A percentile compares a stretch with the other conserved stretches of the same genome.
These are phyloP conservation scores for Lepilemur septentrionalis DNA, from an alignment of 2,797 vertebrate genomes.

Conservation along the genomic window DNA sequence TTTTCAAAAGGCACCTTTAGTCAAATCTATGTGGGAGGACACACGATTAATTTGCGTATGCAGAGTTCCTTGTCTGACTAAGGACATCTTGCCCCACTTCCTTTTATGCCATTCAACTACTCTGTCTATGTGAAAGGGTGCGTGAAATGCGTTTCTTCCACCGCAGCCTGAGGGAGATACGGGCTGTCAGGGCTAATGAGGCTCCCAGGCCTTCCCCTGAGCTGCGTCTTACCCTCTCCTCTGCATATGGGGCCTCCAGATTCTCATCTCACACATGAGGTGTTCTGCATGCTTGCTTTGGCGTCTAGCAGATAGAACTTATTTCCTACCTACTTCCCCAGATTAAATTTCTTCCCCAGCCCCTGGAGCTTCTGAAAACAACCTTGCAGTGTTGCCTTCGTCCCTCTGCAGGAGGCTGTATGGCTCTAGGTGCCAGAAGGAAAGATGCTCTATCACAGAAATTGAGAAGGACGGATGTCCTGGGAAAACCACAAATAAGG, in stretches of 20 bases:
- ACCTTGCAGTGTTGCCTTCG: background rate
- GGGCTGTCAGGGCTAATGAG: background rate
- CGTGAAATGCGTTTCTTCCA: background rate
- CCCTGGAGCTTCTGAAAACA: background rate
- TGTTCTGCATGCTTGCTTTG: background rate
- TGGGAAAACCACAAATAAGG: background rate
- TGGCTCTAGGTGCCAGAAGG: background rate
- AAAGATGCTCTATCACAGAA: background rate
- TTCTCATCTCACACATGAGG: background rate
- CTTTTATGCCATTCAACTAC: background rate
- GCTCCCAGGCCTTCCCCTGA: background rate
- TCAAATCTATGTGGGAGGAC: background rate
- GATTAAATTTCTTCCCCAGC: background rate
- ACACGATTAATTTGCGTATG: background rate
- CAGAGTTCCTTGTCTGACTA: background rate
- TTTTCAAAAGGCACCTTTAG: background rate
- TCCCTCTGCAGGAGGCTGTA: background rate
- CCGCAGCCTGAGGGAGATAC: background rate
- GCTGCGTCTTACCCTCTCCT: background rate
- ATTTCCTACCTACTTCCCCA: background rate
- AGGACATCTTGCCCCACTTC: background rate
- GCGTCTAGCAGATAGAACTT: background rate
- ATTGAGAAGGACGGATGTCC: background rate
- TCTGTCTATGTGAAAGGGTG: background rate
- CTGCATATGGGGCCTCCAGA: background rate